Percentiles rank a stretch among this genome's conserved stretches.
Evolutionary conservation across 2,113 vertebrate species (phyloP).

Genomic region (Oenanthe oenanthe): DNA sequence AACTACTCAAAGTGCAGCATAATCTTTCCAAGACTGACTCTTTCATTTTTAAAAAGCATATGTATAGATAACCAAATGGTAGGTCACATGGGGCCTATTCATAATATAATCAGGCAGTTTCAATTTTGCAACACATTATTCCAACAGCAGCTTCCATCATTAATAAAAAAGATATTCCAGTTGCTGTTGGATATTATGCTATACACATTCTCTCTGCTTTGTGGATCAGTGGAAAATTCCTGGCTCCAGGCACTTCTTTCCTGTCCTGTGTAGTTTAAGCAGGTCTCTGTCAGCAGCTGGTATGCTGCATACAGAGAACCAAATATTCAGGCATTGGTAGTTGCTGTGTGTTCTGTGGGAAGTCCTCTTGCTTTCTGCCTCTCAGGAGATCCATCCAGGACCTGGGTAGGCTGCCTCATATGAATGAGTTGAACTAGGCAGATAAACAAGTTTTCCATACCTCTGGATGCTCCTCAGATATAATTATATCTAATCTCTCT

Average conservation of each 20-base stretch:
- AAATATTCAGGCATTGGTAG: not conserved
- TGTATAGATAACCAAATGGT: not conserved
- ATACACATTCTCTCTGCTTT: not conserved
- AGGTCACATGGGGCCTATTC: not conserved
- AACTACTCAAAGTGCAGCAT: not conserved
- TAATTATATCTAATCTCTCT: not conserved
- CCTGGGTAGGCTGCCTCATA: not conserved
- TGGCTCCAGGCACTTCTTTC: not conserved
- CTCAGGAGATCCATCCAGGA: not conserved
- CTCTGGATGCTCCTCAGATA: not conserved
- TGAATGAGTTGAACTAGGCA: not conserved
- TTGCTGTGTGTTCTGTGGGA: not conserved
- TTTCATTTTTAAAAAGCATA: not conserved
- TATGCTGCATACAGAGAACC: not conserved
- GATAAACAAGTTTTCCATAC: not conserved
- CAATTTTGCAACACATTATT: not conserved
- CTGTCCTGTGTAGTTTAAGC: not conserved
- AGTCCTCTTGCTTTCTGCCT: not conserved
- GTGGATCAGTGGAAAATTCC: not conserved
- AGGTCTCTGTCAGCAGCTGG: not conserved
- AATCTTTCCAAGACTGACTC: not conserved
- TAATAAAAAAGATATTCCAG: not conserved
- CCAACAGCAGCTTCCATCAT: not conserved
- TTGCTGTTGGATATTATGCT: not conserved
- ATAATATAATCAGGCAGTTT: not conserved